Evolutionary conservation across 2,113 vertebrate genomes (phyloP), one percentile per base, ranked within the genome.

Genomic region (Dipodomys spectabilis): DNA sequence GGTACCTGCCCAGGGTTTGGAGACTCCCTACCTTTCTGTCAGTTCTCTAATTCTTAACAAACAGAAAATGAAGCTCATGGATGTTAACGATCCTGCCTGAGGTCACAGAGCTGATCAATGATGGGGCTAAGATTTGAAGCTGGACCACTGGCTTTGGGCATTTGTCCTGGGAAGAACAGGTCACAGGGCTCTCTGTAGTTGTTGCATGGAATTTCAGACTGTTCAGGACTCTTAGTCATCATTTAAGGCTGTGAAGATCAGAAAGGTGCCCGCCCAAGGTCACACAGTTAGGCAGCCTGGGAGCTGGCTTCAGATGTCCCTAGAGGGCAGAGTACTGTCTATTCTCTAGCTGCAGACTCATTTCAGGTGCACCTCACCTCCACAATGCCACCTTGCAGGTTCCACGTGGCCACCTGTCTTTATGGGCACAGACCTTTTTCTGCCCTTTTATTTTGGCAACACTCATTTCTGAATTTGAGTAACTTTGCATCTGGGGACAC

Each of bases 401-500:
- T 62, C 8, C 22, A 32, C 60, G 20, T 20, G 60, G 95, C 92
- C 49, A 84, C 82, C 7, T 0, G 86, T 78, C 86, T 94, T 92
- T 92, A 88, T n/a, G 57, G 83, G 45, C 62, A 57, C 0, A 6
- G 95, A 68, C 92, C 5, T 82, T 90, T 93, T 87, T 78, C 88
- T 92, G 84, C 69, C 93, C 85, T 95, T 39, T 95, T 93, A 75
- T 82, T n/a, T 44, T 45, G 88, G 92, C 92, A 93, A 88, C 94
- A 86, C 79, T 86, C 93, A 88, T 95, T 96, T 90, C n/a, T 74
- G 82, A 85, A 85, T 90, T 82, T 88, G 92, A 94, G 93, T 93
- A 95, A 95, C 93, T 95, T 90, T 95, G 93, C 88, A 93, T 94
- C 90, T 93, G 92, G 94, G 90, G 95, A 95, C 79, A 86, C 0